Conservation (phyloP, 2,113 vertebrate species). For the Tetrao urogallus region DNA sequence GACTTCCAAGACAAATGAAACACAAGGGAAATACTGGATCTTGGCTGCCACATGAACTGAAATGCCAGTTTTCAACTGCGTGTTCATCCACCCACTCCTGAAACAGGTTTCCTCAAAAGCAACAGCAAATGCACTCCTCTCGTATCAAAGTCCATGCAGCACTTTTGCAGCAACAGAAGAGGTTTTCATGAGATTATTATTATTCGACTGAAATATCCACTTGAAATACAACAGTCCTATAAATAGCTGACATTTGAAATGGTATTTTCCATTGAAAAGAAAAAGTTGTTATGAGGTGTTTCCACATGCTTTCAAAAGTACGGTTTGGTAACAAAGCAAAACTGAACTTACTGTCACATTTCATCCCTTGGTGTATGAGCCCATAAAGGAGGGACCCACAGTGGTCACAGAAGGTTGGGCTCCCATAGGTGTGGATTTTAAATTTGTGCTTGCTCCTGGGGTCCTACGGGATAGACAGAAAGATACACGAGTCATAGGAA, state of each 20-base stretch:
- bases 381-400: slow-evolving; percentile 96
- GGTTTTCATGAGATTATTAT: slow-evolving; percentile 9
- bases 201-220: not conserved
- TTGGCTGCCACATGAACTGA: not conserved
- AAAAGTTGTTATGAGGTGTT: not conserved
- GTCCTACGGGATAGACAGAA: slow-evolving; percentile 79
- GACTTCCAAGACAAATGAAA: not conserved
- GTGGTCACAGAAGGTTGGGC: slow-evolving; percentile 97
- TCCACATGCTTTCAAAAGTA: not conserved
- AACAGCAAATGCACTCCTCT: not conserved
- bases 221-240: slow-evolving; percentile 6
- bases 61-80: not conserved
- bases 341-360: slow-evolving; percentile 95
- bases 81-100: not conserved
- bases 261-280: slow-evolving; percentile 31
- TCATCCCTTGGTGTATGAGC: slow-evolving; percentile 98
- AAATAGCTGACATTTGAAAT: slow-evolving; percentile 58
- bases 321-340: not conserved
- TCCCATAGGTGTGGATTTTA: slow-evolving; percentile 96
- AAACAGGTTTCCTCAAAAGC: not conserved
- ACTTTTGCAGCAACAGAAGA: not conserved
- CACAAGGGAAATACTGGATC: not conserved
- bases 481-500: not conserved
- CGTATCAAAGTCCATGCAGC: not conserved
- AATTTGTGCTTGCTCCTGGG: slow-evolving; percentile 99